Percentiles rank a stretch among this genome's conserved stretches.
Evolutionary conservation across 1,140 invertebrate genomes (phyloP).

Genomic region (Drosophila aff.): DNA sequence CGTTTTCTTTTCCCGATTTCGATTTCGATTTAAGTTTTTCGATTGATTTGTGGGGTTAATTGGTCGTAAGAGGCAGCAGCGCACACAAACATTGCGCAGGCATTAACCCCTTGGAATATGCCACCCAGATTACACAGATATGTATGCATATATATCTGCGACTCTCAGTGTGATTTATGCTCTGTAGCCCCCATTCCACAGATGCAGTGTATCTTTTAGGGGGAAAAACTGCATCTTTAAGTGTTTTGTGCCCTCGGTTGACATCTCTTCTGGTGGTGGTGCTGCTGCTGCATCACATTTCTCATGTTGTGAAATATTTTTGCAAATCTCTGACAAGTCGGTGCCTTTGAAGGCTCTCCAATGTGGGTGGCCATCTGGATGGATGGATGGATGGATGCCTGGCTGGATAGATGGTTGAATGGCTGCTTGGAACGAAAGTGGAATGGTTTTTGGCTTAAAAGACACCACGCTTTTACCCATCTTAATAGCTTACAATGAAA

Average conservation of each 20-base stretch:
- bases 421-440: slow-evolving; percentile 23
- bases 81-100: slow-evolving; percentile 3
- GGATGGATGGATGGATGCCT: slow-evolving; percentile 15
- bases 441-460: slow-evolving; percentile 44
- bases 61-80: slow-evolving; percentile 28
- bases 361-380: slow-evolving; percentile 66
- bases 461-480: slow-evolving; percentile 18
- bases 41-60: slow-evolving; percentile 72
- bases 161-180: slow-evolving; percentile 48
- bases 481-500: slow-evolving; percentile 77
- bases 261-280: slow-evolving; percentile 50
- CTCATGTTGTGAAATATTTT: slow-evolving; percentile 80
- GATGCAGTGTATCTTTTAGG: slow-evolving; percentile 26
- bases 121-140: slow-evolving; percentile 28
- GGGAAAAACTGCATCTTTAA: slow-evolving; percentile 55
- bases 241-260: slow-evolving; percentile 75
- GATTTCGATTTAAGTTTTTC: slow-evolving; percentile 36
- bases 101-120: slow-evolving; percentile 32
- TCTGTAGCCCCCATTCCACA: background rate
- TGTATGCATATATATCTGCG: slow-evolving; percentile 1
- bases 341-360: slow-evolving; percentile 57
- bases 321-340: slow-evolving; percentile 66
- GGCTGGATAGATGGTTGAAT: slow-evolving; percentile 11
- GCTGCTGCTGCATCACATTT: slow-evolving; percentile 67
- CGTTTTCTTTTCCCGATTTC: slow-evolving; percentile 16